Evolutionary conservation across 2,797 vertebrate genomes (phyloP).

Genomic region (Lutjanus argentimaculatus): DNA sequence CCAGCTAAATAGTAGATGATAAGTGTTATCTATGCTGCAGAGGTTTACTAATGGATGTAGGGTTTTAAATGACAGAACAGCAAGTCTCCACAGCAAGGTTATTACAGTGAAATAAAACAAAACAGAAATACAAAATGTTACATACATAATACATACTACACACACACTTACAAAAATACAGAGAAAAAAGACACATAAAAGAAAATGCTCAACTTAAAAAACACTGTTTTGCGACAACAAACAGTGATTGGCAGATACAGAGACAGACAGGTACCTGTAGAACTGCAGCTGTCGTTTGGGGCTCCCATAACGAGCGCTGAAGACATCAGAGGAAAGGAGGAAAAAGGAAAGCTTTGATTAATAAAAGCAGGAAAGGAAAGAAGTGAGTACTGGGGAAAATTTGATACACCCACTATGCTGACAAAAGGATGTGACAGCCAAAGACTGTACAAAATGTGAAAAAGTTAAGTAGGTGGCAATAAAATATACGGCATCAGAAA

Average conservation of each 20-base stretch:
- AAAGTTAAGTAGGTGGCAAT: slow-evolving; percentile 11
- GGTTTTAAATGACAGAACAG: slow-evolving; percentile 74
- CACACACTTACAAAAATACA: not conserved
- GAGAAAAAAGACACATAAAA: not conserved
- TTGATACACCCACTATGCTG: slow-evolving; percentile 19
- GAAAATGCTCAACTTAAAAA: not conserved
- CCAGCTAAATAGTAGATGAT: slow-evolving; percentile 71
- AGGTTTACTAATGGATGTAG: slow-evolving; percentile 59
- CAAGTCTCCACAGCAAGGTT: slow-evolving; percentile 54
- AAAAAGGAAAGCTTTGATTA: slow-evolving; percentile 72
- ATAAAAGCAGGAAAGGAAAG: slow-evolving; percentile 58
- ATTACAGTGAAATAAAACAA: slow-evolving; percentile 36
- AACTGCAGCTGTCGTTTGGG: slow-evolving; percentile 99
- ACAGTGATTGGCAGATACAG: slow-evolving; percentile 24
- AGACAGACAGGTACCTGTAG: slow-evolving; percentile 94
- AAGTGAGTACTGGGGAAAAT: slow-evolving; percentile 61
- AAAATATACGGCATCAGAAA: slow-evolving; percentile 12
- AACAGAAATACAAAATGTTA: slow-evolving; percentile 6
- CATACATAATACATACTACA: not conserved
- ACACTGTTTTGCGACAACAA: slow-evolving; percentile 5
- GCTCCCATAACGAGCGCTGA: slow-evolving; percentile 98
- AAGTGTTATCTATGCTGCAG: slow-evolving; percentile 56
- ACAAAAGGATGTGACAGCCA: not conserved
- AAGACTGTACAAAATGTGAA: not conserved
- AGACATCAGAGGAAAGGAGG: slow-evolving; percentile 85